These are phyloP conservation scores for Eupithecia exiguata DNA, from an alignment of 2,888 invertebrate genomes.

Conservation along the genomic window DNA sequence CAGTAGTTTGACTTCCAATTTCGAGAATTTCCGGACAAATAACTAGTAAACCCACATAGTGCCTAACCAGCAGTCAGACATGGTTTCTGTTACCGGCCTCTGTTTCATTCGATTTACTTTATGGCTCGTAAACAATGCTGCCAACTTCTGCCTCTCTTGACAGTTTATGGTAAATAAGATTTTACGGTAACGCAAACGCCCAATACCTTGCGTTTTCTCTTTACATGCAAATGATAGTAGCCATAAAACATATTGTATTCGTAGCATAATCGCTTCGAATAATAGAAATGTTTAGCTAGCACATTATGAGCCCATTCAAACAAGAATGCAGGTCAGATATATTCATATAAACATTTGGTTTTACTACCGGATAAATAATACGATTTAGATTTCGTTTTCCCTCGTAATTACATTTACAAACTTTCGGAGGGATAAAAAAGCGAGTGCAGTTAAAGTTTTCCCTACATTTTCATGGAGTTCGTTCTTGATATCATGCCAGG, in stretches of 20 bases:
- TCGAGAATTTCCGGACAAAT: slow-evolving; percentile 19
- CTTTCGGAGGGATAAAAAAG: slow-evolving; percentile 41
- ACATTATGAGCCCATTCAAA: slow-evolving; percentile 47
- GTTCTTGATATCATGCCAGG: slow-evolving; percentile 54
- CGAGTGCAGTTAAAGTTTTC: slow-evolving; percentile 53
- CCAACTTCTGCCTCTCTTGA: slow-evolving; percentile 73
- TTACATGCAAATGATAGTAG: slow-evolving; percentile 67
- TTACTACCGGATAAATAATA: slow-evolving; percentile 27
- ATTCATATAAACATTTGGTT: slow-evolving; percentile 42
- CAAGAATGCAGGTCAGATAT: slow-evolving; percentile 38
- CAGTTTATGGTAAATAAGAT: slow-evolving; percentile 79
- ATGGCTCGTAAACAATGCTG: slow-evolving; percentile 78
- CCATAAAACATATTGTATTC: slow-evolving; percentile 60
- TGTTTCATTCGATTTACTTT: slow-evolving; percentile 79
- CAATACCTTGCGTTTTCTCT: slow-evolving; percentile 66
- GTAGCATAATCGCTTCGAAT: slow-evolving; percentile 54
- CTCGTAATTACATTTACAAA: slow-evolving; percentile 50
- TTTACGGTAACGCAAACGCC: slow-evolving; percentile 69
- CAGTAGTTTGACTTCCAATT: slow-evolving; percentile 23
- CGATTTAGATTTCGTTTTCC: slow-evolving; percentile 21
- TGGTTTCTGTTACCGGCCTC: slow-evolving; percentile 53
- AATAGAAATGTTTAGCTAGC: slow-evolving; percentile 55
- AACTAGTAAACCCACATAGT: slow-evolving; percentile 31
- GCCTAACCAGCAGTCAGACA: slow-evolving; percentile 21
- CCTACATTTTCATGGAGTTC: slow-evolving; percentile 52